A percentile compares a stretch with the other conserved stretches of the same genome.
Conservation (phyloP, 2,113 vertebrate genomes). For the Paramormyrops kingsleyae region DNA sequence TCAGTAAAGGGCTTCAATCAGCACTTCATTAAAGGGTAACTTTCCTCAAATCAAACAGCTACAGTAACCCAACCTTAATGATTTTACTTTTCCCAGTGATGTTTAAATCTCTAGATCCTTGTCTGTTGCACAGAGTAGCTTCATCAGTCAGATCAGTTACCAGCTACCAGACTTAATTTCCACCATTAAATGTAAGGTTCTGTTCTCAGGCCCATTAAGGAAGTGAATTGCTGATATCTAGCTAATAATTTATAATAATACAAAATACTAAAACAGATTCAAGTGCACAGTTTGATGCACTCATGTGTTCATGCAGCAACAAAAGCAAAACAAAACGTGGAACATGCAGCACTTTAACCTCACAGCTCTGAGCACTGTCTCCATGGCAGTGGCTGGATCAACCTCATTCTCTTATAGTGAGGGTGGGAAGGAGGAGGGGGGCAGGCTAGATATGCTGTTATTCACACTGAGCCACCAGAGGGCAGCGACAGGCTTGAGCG, state of each 20-base stretch:
- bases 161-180: background rate
- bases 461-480: background rate
- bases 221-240: background rate
- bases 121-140: background rate
- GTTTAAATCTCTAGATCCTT: background rate
- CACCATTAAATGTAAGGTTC: background rate
- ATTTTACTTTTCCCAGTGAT: background rate
- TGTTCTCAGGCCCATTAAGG: background rate
- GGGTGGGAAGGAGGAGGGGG: background rate
- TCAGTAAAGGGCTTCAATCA: background rate
- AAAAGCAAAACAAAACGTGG: background rate
- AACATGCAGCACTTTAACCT: background rate
- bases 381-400: background rate
- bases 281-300: background rate
- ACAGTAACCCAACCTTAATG: background rate
- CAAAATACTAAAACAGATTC: background rate
- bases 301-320: background rate
- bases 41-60: background rate
- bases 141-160: background rate
- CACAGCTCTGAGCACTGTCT: background rate
- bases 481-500: background rate
- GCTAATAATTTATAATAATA: background rate
- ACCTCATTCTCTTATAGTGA: background rate
- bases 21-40: background rate
- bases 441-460: background rate